These are phyloP conservation scores for Zygothrica quintamaculata DNA, from an alignment of 2,888 invertebrate species.

Conservation along the genomic window DNA sequence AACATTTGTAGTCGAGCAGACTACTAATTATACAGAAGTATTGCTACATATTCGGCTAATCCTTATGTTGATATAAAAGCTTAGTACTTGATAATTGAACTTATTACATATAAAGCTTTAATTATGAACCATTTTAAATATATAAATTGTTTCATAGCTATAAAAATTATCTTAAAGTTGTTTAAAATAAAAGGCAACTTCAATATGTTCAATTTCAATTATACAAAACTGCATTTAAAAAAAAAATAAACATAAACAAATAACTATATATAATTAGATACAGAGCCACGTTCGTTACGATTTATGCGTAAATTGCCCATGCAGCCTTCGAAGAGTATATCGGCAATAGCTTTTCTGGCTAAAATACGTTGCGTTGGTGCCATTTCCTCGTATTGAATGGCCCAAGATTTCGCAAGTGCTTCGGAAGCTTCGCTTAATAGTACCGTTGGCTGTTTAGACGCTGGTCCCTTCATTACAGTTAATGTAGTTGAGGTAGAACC, in stretches of 20 bases:
- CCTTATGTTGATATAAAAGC: no score
- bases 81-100: no score
- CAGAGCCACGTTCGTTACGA: constrained; percentile 50
- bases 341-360: constrained; percentile 80
- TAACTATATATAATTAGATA: constrained; percentile 38
- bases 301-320: constrained; percentile 77
- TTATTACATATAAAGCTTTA: no score
- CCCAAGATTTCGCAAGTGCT: constrained; percentile 80
- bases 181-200: no score
- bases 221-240: no score
- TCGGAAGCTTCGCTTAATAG: constrained; percentile 69
- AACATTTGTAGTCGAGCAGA: no score
- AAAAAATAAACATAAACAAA: not conserved
- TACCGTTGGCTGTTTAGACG: constrained; percentile 11
- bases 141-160: no score
- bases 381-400: constrained; percentile 81
- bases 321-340: constrained; percentile 81
- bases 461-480: constrained; percentile 15
- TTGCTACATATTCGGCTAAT: no score
- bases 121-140: no score
- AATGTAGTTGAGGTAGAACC: constrained; percentile 18
- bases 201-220: no score
- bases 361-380: constrained; percentile 73
- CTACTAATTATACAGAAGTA: no score
- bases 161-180: no score